A percentile compares a stretch with the other conserved stretches of the same genome.
These are phyloP conservation scores for Sarcophaga variegata DNA, from an alignment of 2,888 invertebrate species.

Conservation along the genomic window DNA sequence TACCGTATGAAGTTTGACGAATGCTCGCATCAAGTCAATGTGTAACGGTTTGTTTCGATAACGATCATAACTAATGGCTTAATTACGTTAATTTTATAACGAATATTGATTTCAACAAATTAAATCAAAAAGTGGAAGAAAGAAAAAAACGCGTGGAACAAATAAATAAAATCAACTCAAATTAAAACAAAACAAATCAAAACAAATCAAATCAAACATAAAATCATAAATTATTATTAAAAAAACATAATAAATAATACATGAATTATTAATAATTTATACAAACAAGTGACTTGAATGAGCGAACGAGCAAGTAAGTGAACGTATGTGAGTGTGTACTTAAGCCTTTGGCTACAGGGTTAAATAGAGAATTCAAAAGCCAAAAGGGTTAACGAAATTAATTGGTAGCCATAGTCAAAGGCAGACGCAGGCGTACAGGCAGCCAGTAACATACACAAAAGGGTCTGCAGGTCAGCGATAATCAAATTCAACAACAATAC, in stretches of 20 bases:
- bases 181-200: conserved; percentile 15
- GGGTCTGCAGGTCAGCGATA: conserved; percentile 30
- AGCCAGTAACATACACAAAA: neutral
- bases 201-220: neutral
- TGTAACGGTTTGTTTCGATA: conserved; percentile 40
- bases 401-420: conserved; percentile 56
- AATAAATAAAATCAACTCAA: neutral
- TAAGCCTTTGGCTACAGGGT: conserved; percentile 37
- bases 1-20: conserved; percentile 20
- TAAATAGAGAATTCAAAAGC: conserved; percentile 49
- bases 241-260: conserved; percentile 7
- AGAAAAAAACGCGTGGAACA: neutral
- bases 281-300: neutral
- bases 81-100: conserved; percentile 64
- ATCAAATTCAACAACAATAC: conserved; percentile 23
- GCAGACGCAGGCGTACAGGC: neutral
- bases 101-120: conserved; percentile 61
- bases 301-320: neutral
- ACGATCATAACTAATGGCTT: conserved; percentile 61
- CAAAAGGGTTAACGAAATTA: conserved; percentile 64
- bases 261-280: conserved; percentile 12
- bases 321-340: neutral
- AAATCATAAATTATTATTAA: conserved; percentile 1
- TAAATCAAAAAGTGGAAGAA: neutral
- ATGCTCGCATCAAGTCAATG: neutral